Evolutionary conservation across 2,113 vertebrate species (phyloP).

Genomic region (Neofelis nebulosa): DNA sequence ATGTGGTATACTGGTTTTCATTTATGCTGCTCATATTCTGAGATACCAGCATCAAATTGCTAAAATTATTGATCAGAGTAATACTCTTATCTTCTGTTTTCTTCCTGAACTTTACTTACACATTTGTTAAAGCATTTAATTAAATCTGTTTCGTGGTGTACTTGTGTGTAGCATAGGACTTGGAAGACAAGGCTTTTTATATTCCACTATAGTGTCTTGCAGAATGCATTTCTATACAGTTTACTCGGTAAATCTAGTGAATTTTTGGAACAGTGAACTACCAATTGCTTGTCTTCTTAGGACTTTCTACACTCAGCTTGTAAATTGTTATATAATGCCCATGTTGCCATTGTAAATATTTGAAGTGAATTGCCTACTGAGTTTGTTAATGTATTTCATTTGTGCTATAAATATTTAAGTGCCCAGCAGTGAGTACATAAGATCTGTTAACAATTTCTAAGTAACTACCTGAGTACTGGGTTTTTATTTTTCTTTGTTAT

Average conservation of each 20-base stretch:
- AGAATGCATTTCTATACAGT: neutral
- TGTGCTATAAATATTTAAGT: neutral
- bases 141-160: neutral
- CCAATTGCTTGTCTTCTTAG: neutral
- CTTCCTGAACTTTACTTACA: neutral
- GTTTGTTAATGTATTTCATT: neutral
- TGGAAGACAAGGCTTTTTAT: neutral
- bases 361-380: neutral
- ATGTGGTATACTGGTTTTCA: neutral
- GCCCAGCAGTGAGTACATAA: neutral
- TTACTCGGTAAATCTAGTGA: neutral
- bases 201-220: neutral
- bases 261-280: neutral
- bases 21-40: neutral
- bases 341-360: neutral
- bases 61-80: neutral
- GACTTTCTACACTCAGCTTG: neutral
- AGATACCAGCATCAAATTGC: neutral
- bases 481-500: neutral
- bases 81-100: neutral
- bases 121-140: neutral
- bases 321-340: neutral
- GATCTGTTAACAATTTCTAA: neutral
- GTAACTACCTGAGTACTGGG: neutral
- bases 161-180: neutral